Evolutionary conservation across 1,140 invertebrate species (phyloP).

Genomic region (Tetragnatha versicolor): DNA sequence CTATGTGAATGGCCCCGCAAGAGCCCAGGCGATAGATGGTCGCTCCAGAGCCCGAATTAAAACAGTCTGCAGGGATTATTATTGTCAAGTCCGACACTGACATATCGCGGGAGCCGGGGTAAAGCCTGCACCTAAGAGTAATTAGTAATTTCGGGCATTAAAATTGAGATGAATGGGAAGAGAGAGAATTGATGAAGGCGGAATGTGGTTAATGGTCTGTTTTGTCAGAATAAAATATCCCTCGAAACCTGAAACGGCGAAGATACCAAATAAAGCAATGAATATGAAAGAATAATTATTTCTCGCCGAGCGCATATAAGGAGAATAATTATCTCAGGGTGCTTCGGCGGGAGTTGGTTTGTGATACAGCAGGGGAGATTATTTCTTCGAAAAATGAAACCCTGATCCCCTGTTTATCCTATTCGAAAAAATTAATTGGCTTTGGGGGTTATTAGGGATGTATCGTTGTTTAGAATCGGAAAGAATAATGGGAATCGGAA

Average conservation of each 20-base stretch:
- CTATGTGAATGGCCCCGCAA: constrained; percentile 8
- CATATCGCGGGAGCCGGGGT: constrained; percentile 27
- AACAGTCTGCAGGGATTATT: constrained; percentile 50
- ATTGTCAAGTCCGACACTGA: constrained; percentile 52
- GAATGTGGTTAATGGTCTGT: constrained; percentile 54
- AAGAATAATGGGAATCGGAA: no score
- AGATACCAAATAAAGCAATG: constrained; percentile 55
- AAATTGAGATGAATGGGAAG: constrained; percentile 45
- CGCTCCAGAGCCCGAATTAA: constrained; percentile 47
- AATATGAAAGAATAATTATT: constrained; percentile 55
- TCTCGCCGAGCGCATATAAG: no score
- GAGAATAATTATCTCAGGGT: no score
- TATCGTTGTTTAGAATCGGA: no score
- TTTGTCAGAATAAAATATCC: constrained; percentile 55
- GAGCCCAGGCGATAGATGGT: constrained; percentile 14
- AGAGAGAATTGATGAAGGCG: constrained; percentile 51
- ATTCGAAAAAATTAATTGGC: no score
- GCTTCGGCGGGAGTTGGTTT: no score
- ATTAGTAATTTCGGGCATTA: constrained; percentile 54
- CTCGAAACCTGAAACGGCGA: constrained; percentile 50
- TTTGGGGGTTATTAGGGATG: no score
- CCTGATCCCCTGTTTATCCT: no score
- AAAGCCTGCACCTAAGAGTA: constrained; percentile 46
- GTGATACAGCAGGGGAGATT: no score
- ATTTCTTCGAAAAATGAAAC: no score